Evolutionary conservation across 2,888 invertebrate genomes (phyloP), one percentile per base, ranked within the genome.

Genomic region (Thyatira batis): DNA sequence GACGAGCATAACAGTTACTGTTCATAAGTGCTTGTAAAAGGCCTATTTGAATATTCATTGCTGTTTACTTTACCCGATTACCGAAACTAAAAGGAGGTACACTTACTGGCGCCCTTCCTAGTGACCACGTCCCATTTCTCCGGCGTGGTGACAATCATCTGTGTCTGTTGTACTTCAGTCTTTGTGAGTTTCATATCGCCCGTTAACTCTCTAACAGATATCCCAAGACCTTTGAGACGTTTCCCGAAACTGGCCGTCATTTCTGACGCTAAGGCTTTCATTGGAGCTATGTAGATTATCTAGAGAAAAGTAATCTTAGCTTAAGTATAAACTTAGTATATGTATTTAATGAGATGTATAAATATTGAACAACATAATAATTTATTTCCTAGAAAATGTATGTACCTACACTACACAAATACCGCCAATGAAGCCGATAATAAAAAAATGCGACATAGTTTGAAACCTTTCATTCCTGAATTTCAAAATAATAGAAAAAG

Each of bases 61-160:
- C n/a, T n/a, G n/a, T n/a, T n/a, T n/a, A n/a, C n/a, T n/a, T n/a
- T n/a, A n/a, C 13, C 43, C 20, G 33, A 11, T n/a, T 9, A n/a
- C 3, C 6, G 45, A 28, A n/a, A n/a, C n/a, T 27, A 27, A 8
- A 27, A 48, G n/a, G n/a, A n/a, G n/a, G n/a, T n/a, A n/a, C 27
- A 84, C 90, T 81, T 79, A 94, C 95, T 95, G 23, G 96, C 95
- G 13, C 97, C 96, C 84, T 99, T 99, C 64, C 99, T 93, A 0
- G 99, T 99, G 1, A 99, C 98, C 5, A 99, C 98, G 83, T 99
- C 99, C 99, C 99, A 99, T 78, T 99, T 99, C 87, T 99, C 99
- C 0, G 99, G 99, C 0, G 99, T 99, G 1, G 99, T 98, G 1
- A 99, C 97, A 48, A 99, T 93, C 96, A 99, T 98, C 89, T 99